Conservation (phyloP, 2,797 vertebrate genomes). For the Sitta carolinensis region DNA sequence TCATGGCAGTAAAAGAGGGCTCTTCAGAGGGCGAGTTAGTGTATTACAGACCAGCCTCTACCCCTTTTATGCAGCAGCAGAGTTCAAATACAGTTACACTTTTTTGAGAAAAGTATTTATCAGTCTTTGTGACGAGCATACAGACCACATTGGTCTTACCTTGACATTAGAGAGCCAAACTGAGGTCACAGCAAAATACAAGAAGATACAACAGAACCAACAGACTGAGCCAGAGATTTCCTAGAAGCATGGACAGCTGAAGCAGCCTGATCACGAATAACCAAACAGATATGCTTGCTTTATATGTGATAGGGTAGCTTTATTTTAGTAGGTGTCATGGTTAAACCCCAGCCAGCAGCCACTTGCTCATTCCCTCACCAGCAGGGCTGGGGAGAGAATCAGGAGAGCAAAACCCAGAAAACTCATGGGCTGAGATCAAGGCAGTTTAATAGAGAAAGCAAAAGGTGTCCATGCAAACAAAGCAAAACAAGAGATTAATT, state of each 20-base stretch:
- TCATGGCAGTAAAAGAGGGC: neutral
- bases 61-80: neutral
- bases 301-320: neutral
- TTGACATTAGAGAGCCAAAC: neutral
- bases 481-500: neutral
- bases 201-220: neutral
- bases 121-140: rapidly evolving
- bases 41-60: neutral
- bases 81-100: neutral
- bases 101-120: neutral
- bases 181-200: neutral
- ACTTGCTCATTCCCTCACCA: neutral
- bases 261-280: neutral
- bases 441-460: neutral
- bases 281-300: neutral
- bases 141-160: neutral
- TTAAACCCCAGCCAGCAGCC: neutral
- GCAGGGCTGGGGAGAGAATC: rapidly evolving
- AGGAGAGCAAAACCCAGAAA: neutral
- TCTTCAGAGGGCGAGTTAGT: neutral
- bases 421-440: neutral
- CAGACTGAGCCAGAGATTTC: neutral
- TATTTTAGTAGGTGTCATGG: neutral
- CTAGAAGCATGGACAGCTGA: neutral
- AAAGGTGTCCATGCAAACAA: neutral